Evolutionary conservation across 2,888 invertebrate genomes (phyloP), one percentile per base, ranked within the genome.

Genomic region (Sinohyriopsis cumingii): DNA sequence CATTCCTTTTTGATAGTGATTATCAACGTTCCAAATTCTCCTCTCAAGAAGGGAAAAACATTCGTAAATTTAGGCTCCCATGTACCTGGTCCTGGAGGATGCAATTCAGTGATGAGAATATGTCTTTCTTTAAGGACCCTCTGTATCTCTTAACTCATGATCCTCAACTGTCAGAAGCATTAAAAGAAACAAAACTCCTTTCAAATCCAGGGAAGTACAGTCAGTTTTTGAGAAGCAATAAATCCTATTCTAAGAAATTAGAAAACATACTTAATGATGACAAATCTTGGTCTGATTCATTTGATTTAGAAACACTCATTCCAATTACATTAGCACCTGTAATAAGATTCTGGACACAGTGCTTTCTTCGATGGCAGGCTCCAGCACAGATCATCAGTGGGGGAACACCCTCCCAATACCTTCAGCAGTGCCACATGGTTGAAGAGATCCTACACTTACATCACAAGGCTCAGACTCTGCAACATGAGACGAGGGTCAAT

Each of bases 1-100:
- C 97, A 56, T 98, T 98, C 91, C 92, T 97, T 72, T 97, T 97
- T 88, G 96, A 97, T 90, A 94, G 94, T 81, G 94, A 95, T 78
- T 92, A 94, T 79, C 95, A 96, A 83, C 91, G 96, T 7, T 91
- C 93, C 33, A 90, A 93, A 57, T 95, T 95, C 22, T 72, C 71
- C 18, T 69, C 73, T 33, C 66, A 67, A 12, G 82, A 81, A 24
- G 78, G 79, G 1, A 72, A 78, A 33, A 81, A 79, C 57, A 72
- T 82, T 63, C 65, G 73, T 22, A 71, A 78, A 18, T 77, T 80
- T 60, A 72, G 66, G 53, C 71, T 86, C 24, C 84, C 84, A 18
- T 78, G 82, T 6, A 94, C 95, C 3, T 97, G 97, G 97, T 95
- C 96, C 87, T 97, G 96, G 96, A 93, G 93, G 70, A 94, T 95